These are phyloP conservation scores for Orchestes rusci DNA, from an alignment of 2,888 invertebrate genomes.

Conservation along the genomic window DNA sequence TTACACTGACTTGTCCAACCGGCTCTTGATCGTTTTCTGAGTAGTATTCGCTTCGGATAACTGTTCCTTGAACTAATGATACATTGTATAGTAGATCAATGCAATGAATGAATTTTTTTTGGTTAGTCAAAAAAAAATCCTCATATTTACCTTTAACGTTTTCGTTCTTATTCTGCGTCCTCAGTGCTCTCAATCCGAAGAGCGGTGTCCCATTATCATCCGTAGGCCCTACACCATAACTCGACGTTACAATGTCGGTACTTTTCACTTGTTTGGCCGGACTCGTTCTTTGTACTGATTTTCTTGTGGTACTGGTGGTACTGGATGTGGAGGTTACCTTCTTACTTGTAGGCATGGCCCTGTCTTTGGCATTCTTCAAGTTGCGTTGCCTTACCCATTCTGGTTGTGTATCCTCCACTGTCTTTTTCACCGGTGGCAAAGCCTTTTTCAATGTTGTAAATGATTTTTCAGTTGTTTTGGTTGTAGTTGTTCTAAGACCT, in stretches of 20 bases:
- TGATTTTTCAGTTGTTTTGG: constrained; percentile 26
- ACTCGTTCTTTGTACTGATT: constrained; percentile 32
- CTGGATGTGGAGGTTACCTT: constrained; percentile 28
- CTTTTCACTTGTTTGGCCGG: constrained; percentile 40
- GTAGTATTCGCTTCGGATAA: constrained; percentile 60
- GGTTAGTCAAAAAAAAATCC: not conserved
- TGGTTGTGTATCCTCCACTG: constrained; percentile 50
- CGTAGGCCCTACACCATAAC: constrained; percentile 76
- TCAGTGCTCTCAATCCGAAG: constrained; percentile 70
- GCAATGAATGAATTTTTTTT: not conserved
- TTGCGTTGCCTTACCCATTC: constrained; percentile 57
- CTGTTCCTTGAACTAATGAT: constrained; percentile 67
- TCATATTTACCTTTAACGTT: constrained; percentile 56
- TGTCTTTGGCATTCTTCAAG: constrained; percentile 49
- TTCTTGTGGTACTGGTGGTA: constrained; percentile 31
- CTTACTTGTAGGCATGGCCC: constrained; percentile 25
- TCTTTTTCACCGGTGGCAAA: constrained; percentile 41
- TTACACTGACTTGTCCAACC: constrained; percentile 60
- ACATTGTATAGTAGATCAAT: too few relatives aligned
- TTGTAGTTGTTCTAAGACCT: constrained; percentile 28
- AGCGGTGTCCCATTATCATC: constrained; percentile 73
- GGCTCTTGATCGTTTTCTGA: constrained; percentile 64
- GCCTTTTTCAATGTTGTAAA: constrained; percentile 34
- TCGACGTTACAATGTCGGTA: constrained; percentile 66
- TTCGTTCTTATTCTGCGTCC: constrained; percentile 52